Percentiles rank a stretch among this genome's conserved stretches.
phyloP scores from a whole-genome alignment of 2,888 invertebrate genomes.

The Caenorhabditis sp. region DNA sequence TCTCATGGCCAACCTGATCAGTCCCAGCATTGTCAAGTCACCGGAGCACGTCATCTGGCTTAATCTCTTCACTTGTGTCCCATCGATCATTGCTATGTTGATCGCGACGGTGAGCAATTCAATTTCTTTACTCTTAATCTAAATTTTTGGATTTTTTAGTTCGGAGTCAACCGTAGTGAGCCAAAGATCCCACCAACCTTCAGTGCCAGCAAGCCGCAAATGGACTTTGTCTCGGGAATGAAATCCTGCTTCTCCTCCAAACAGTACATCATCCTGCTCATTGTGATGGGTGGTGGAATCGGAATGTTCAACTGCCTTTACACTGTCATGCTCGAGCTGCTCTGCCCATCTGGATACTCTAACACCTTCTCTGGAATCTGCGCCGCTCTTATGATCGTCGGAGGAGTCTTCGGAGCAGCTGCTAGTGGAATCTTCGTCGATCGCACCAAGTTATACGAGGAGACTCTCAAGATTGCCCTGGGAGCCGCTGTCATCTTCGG shows the following conservation, averaged over 20 bases:
- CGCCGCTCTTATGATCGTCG: slow-evolving; percentile 84
- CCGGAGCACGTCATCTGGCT: slow-evolving; percentile 76
- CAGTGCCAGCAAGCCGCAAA: slow-evolving; percentile 77
- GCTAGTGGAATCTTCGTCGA: slow-evolving; percentile 84
- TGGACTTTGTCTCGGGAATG: slow-evolving; percentile 78
- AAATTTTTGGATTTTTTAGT: slow-evolving; percentile 47
- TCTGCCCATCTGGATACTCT: slow-evolving; percentile 85
- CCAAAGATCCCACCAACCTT: slow-evolving; percentile 81
- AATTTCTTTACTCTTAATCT: too few species aligned
- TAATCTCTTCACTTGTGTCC: slow-evolving; percentile 79
- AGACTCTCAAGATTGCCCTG: slow-evolving; percentile 84
- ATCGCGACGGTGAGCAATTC: slow-evolving; percentile 63
- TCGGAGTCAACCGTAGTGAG: slow-evolving; percentile 79
- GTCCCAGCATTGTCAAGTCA: slow-evolving; percentile 76
- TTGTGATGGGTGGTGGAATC: slow-evolving; percentile 83
- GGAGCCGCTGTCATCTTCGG: slow-evolving; percentile 81
- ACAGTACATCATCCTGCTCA: slow-evolving; percentile 78
- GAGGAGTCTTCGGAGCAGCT: slow-evolving; percentile 83
- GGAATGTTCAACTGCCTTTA: slow-evolving; percentile 83
- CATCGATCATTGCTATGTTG: slow-evolving; percentile 71
- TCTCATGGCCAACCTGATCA: slow-evolving; percentile 80
- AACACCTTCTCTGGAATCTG: slow-evolving; percentile 83
- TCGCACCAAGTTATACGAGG: slow-evolving; percentile 84
- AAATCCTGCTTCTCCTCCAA: slow-evolving; percentile 76
- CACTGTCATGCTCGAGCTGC: slow-evolving; percentile 84